Percentiles rank a stretch among this genome's conserved stretches.
Evolutionary conservation across 2,888 invertebrate genomes (phyloP).

Genomic region (Tipula helvola): DNA sequence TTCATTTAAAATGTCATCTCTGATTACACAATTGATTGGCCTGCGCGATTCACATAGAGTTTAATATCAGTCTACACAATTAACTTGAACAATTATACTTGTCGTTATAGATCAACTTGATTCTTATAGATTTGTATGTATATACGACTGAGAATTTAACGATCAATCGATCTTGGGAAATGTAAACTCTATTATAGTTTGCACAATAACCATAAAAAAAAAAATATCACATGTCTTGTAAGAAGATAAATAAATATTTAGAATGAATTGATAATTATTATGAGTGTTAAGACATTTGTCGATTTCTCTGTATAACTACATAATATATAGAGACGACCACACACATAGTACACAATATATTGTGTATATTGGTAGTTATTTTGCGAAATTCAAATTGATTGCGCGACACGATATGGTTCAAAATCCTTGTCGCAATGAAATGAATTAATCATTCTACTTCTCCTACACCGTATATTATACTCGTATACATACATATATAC

Average conservation of each 20-base stretch:
- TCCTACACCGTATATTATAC: background rate
- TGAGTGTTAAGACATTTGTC: background rate
- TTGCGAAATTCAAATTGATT: background rate
- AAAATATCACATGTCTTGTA: background rate
- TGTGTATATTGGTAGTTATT: background rate
- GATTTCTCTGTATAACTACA: background rate
- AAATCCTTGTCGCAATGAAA: background rate
- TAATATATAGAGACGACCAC: background rate
- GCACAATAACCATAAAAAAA: background rate
- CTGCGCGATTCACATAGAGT: background rate
- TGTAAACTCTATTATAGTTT: background rate
- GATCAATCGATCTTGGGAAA: background rate
- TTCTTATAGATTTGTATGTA: background rate
- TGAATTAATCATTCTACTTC: background rate
- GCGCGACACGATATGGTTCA: background rate
- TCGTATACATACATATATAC: background rate
- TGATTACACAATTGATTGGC: background rate
- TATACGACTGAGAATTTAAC: background rate
- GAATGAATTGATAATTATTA: background rate
- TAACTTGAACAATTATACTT: background rate
- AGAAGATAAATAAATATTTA: background rate
- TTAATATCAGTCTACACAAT: background rate
- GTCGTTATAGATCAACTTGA: background rate
- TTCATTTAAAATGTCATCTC: background rate
- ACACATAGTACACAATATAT: background rate